A percentile compares a stretch with the other conserved stretches of the same genome.
These are phyloP conservation scores for Himalopsyche japonica DNA, from an alignment of 2,888 invertebrate genomes.

Conservation along the genomic window DNA sequence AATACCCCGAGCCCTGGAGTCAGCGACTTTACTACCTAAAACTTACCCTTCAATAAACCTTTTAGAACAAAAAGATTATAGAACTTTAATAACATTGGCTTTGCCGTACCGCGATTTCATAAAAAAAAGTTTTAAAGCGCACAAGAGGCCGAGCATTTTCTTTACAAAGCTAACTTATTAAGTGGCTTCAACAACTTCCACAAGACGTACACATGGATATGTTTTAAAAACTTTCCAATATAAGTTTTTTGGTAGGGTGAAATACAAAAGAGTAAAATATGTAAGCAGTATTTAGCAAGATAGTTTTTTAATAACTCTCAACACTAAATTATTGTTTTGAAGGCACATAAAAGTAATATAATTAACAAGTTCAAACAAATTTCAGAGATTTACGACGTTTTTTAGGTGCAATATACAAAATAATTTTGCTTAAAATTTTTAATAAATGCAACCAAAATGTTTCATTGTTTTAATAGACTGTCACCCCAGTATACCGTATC, in stretches of 20 bases:
- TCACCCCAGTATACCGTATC: no score
- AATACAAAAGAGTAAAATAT: neutral
- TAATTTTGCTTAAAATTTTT: no score
- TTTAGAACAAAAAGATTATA: conserved; percentile 21
- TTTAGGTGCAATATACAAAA: no score
- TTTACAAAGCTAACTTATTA: conserved; percentile 34
- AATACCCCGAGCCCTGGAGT: neutral
- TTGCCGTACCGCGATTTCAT: conserved; percentile 20
- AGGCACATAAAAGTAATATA: no score
- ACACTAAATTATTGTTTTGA: neutral
- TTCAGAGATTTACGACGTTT: no score
- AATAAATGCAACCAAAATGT: no score
- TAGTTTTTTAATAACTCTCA: neutral
- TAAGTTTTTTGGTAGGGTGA: conserved; percentile 2
- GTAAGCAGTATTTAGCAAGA: neutral
- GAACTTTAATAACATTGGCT: conserved; percentile 25
- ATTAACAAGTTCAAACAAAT: no score
- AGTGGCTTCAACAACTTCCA: conserved; percentile 33
- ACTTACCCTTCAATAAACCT: neutral
- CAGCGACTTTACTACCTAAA: neutral
- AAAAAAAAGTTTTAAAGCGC: conserved; percentile 21
- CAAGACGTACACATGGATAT: conserved; percentile 20
- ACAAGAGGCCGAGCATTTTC: conserved; percentile 3
- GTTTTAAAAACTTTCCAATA: conserved; percentile 19
- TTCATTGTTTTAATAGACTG: no score